Percentiles rank a stretch among this genome's conserved stretches.
phyloP scores from a whole-genome alignment of 2,888 invertebrate genomes.

The Epinotia nisella region DNA sequence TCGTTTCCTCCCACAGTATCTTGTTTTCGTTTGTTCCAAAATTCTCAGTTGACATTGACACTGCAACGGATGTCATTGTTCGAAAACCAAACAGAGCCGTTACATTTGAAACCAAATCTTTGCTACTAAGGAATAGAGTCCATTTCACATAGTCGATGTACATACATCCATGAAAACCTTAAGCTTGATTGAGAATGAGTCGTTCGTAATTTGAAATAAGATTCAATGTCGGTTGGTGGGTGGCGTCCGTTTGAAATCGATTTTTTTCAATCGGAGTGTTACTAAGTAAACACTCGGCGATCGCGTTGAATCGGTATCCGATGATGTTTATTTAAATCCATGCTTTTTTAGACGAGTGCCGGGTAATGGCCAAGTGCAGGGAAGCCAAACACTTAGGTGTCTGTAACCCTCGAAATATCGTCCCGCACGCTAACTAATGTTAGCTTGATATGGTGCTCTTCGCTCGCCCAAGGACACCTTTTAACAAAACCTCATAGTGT shows the following conservation, averaged over 20 bases:
- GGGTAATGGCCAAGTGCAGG: slow-evolving; percentile 20
- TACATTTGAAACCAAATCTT: slow-evolving; percentile 55
- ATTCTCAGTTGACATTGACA: slow-evolving; percentile 62
- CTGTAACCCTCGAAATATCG: neutral
- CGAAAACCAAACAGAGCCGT: slow-evolving; percentile 46
- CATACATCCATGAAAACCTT: slow-evolving; percentile 45
- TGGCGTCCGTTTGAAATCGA: slow-evolving; percentile 66
- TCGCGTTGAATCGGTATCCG: slow-evolving; percentile 76
- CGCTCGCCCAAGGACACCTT: too few relatives aligned
- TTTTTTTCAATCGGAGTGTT: slow-evolving; percentile 79
- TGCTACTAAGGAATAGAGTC: slow-evolving; percentile 51
- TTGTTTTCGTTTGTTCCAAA: slow-evolving; percentile 61
- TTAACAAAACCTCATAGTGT: too few relatives aligned
- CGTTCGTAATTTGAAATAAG: slow-evolving; percentile 47
- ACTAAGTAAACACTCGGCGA: slow-evolving; percentile 80
- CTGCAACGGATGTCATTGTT: slow-evolving; percentile 65
- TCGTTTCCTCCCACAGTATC: slow-evolving; percentile 47
- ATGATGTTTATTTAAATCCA: slow-evolving; percentile 78
- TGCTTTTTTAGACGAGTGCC: slow-evolving; percentile 68
- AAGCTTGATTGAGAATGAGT: slow-evolving; percentile 47
- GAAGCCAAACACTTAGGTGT: slow-evolving; percentile 11
- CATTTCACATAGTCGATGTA: slow-evolving; percentile 53
- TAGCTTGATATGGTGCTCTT: too few relatives aligned
- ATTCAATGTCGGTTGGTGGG: slow-evolving; percentile 50
- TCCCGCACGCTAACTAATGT: neutral